Evolutionary conservation across 1,140 invertebrate species (phyloP).

Genomic region (Linepithema humile): DNA sequence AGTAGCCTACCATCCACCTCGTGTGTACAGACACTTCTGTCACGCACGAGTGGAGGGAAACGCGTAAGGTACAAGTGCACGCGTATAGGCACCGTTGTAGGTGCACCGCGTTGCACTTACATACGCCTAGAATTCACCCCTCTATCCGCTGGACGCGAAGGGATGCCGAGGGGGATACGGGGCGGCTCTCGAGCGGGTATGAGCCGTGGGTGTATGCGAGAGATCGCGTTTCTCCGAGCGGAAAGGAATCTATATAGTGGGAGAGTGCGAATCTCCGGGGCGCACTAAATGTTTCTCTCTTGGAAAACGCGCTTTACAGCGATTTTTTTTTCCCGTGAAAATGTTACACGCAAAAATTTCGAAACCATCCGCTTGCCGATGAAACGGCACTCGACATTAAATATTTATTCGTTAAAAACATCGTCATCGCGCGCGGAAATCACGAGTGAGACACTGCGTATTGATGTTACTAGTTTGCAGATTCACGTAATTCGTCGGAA

Average conservation of each 20-base stretch:
- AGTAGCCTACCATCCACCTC: slow-evolving; percentile 75
- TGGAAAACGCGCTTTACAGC: neutral
- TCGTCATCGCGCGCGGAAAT: no score
- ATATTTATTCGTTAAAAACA: neutral
- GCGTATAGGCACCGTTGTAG: slow-evolving; percentile 59
- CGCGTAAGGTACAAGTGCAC: slow-evolving; percentile 68
- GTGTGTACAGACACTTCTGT: slow-evolving; percentile 62
- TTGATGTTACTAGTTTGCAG: neutral
- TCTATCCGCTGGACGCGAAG: slow-evolving; percentile 59
- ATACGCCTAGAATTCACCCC: slow-evolving; percentile 76
- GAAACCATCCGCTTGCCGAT: neutral
- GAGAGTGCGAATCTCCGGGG: slow-evolving; percentile 53
- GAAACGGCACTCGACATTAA: neutral
- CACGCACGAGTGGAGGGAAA: slow-evolving; percentile 74
- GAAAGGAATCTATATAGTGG: slow-evolving; percentile 75
- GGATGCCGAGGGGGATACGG: slow-evolving; percentile 65
- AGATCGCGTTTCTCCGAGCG: slow-evolving; percentile 74
- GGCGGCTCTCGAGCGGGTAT: slow-evolving; percentile 77
- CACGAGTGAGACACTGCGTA: neutral
- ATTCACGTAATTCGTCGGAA: neutral
- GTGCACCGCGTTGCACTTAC: slow-evolving; percentile 72
- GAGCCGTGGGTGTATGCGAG: slow-evolving; percentile 80
- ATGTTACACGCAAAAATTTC: neutral
- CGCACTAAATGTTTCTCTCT: slow-evolving; percentile 28
- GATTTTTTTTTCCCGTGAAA: neutral